phyloP scores from a whole-genome alignment of 2,797 vertebrate species.

The Characodon lateralis region DNA sequence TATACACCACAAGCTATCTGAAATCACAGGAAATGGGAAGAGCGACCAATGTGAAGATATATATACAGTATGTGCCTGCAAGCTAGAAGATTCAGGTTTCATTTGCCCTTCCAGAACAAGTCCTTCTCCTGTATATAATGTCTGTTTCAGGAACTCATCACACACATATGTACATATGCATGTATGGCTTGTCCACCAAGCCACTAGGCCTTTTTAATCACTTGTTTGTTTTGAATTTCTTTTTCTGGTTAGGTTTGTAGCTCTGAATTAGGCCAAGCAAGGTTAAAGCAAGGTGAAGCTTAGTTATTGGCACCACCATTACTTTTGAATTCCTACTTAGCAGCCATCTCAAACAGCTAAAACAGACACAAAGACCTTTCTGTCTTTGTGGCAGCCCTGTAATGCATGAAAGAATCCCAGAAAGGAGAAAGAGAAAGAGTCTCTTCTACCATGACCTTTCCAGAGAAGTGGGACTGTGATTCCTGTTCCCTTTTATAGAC shows the following conservation, averaged over 20 bases:
- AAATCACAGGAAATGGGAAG: background rate
- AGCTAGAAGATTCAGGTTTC: background rate
- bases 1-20: background rate
- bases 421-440: constrained; percentile 3
- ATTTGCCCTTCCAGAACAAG: background rate
- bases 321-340: background rate
- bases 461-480: constrained; percentile 3
- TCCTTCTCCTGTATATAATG: background rate
- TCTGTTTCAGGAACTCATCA: background rate
- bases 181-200: no score
- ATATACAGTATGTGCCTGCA: background rate
- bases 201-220: background rate
- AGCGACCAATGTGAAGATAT: background rate
- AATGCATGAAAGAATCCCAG: background rate
- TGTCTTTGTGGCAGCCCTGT: constrained; percentile 1
- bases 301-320: background rate
- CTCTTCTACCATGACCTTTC: constrained; percentile 2
- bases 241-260: background rate
- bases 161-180: no score
- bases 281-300: background rate
- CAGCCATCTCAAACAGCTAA: background rate
- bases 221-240: background rate
- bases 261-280: background rate
- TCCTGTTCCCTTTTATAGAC: constrained; percentile 61
- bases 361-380: constrained; percentile 9